Base-by-base conservation (phyloP, 2,888 invertebrate species). In the Leptopterna dolabrata region DNA sequence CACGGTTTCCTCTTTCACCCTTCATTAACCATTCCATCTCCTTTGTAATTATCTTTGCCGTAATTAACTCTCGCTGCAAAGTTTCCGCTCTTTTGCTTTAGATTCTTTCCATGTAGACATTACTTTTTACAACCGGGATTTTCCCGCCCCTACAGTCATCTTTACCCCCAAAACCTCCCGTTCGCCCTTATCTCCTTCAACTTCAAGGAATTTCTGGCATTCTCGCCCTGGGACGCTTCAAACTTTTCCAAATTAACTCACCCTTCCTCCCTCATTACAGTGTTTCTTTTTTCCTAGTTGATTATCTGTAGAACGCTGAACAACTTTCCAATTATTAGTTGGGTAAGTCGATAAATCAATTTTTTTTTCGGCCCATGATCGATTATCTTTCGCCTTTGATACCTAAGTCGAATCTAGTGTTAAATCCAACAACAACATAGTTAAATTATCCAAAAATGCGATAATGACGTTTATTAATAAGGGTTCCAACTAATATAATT, bases 1-100 rank as follows among this genome's bases (percentile, higher is more conserved):
- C 78, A 78, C 41, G 78, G 78, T 78, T 78, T 78, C 45, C 71
- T n/a, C 71, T 87, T 87, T 87, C 82, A 87, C 76, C 82, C 87
- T 87, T 87, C 87, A 87, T 87, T 87, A 87, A 87, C 81, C 87
- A 87, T 87, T 87, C 87, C 87, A 87, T 87, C 87, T 87, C 87
- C 87, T 82, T 82, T 87, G 87, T 87, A 87, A 87, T 87, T 87
- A 87, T 87, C 87, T 87, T 71, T 73, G 30, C 76, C 71, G 87
- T 87, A 87, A 87, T 87, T 87, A 87, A 87, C 87, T 76, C 83
- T 83, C 70, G 63, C 63, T 30, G 83, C 55, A 83, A 83, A 83
- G 63, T 83, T 83, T 83, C 83, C 83, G 83, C 83, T 41, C 81
- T 81, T 81, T 81, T 81, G 81, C 81, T 81, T 81, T 45, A 70